Evolutionary conservation across 2,797 vertebrate genomes (phyloP).

Genomic region (Yasuhikotakia modesta): DNA sequence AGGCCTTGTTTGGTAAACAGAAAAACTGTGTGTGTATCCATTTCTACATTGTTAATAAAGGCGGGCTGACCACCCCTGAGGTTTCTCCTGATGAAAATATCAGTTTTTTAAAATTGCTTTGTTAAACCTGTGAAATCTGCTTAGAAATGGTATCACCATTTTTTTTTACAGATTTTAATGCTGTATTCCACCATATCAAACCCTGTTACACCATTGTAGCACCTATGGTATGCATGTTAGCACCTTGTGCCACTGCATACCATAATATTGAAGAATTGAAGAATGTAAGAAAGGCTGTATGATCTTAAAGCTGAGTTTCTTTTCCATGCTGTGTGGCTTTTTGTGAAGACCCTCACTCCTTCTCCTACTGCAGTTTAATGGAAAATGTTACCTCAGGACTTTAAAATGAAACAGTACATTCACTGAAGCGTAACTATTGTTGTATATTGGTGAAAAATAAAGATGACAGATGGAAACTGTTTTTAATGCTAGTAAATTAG

Average conservation of each 20-base stretch:
- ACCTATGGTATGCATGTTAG: background rate
- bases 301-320: conserved; percentile 52
- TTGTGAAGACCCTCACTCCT: background rate
- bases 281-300: background rate
- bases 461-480: background rate
- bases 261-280: background rate
- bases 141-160: conserved; percentile 46
- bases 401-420: conserved; percentile 65
- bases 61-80: conserved; percentile 10
- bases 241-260: background rate
- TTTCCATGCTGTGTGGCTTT: conserved; percentile 29
- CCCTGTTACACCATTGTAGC: conserved; percentile 22
- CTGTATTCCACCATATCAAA: conserved; percentile 26
- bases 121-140: conserved; percentile 50
- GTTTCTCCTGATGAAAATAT: conserved; percentile 28
- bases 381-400: conserved; percentile 48
- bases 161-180: conserved; percentile 40
- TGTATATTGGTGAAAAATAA: conserved; percentile 51
- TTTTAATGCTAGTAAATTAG: background rate
- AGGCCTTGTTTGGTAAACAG: conserved; percentile 31
- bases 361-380: conserved; percentile 56
- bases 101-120: conserved; percentile 63
- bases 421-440: conserved; percentile 63
- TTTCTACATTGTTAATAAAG: conserved; percentile 22
- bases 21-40: conserved; percentile 16